A percentile compares a stretch with the other conserved stretches of the same genome.
phyloP scores from a whole-genome alignment of 2,888 invertebrate species.

The Ferdinandea cuprea region DNA sequence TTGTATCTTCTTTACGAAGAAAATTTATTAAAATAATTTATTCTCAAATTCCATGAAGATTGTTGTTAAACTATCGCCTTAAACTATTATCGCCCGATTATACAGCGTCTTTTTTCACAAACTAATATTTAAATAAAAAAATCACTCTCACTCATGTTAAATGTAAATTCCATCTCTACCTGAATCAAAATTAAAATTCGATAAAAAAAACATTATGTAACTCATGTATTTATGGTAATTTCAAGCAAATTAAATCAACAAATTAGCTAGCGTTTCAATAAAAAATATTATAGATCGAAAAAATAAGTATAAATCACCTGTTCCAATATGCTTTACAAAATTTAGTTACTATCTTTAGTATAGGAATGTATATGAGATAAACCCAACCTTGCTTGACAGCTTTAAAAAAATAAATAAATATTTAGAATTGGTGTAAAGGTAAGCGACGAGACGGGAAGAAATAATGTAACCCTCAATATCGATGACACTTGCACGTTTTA shows the following conservation, averaged over 20 bases:
- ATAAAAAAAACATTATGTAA: too few species aligned
- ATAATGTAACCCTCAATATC: conserved; percentile 6
- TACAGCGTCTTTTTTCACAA: too few species aligned
- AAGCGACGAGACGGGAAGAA: conserved; percentile 10
- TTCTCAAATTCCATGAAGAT: too few species aligned
- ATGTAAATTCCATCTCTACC: too few species aligned
- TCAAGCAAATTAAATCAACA: background rate
- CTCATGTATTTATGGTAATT: background rate
- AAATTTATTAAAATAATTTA: too few species aligned
- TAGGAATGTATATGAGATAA: background rate
- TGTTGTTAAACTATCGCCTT: too few species aligned
- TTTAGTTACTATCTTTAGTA: background rate
- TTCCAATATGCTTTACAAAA: background rate
- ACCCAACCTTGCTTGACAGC: conserved; percentile 1
- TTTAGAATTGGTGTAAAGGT: background rate
- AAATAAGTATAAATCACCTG: too few species aligned
- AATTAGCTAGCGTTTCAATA: background rate
- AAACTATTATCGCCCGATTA: too few species aligned
- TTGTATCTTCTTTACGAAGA: too few species aligned
- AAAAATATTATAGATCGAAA: too few species aligned
- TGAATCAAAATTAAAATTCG: too few species aligned
- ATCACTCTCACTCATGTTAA: background rate
- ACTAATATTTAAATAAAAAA: too few species aligned
- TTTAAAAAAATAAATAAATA: background rate
- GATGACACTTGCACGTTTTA: background rate